Evolutionary conservation across 1,140 invertebrate genomes (phyloP).

Genomic region (Leptinotarsa defecta): DNA sequence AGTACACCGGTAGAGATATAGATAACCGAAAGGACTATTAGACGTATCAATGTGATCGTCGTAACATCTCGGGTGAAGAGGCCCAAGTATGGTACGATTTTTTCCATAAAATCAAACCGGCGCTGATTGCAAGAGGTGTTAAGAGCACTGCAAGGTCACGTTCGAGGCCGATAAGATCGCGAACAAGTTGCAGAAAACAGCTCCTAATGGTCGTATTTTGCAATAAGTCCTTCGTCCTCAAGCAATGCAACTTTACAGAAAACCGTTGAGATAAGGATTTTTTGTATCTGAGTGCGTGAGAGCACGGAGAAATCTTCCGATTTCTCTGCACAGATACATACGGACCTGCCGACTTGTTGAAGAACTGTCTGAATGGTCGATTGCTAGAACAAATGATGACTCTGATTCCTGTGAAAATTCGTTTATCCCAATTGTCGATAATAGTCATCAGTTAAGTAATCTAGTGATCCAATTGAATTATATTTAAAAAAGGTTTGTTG

Average conservation of each 20-base stretch:
- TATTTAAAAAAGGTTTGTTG: no score
- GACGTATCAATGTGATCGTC: conserved; percentile 20
- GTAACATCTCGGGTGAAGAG: conserved; percentile 7
- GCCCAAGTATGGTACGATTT: conserved; percentile 20
- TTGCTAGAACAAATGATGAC: no score
- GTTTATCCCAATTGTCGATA: no score
- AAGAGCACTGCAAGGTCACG: conserved; percentile 50
- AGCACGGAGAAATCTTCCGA: conserved; percentile 29
- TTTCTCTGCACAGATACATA: conserved; percentile 5
- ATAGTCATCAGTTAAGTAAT: no score
- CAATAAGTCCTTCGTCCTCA: conserved; percentile 38
- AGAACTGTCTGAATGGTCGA: not conserved
- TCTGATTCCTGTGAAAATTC: no score
- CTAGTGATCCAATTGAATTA: no score
- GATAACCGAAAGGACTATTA: conserved; percentile 12
- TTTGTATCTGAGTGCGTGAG: conserved; percentile 40
- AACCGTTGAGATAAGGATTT: conserved; percentile 48
- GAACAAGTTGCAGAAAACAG: conserved; percentile 50
- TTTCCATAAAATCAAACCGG: conserved; percentile 35
- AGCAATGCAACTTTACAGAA: conserved; percentile 41
- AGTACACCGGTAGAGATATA: not conserved
- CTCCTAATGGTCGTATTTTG: conserved; percentile 49
- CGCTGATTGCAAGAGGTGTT: conserved; percentile 48
- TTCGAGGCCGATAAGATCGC: conserved; percentile 47
- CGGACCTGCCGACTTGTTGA: conserved; percentile 5